phyloP scores from a whole-genome alignment of 2,113 vertebrate genomes.

The Proteles cristata region DNA sequence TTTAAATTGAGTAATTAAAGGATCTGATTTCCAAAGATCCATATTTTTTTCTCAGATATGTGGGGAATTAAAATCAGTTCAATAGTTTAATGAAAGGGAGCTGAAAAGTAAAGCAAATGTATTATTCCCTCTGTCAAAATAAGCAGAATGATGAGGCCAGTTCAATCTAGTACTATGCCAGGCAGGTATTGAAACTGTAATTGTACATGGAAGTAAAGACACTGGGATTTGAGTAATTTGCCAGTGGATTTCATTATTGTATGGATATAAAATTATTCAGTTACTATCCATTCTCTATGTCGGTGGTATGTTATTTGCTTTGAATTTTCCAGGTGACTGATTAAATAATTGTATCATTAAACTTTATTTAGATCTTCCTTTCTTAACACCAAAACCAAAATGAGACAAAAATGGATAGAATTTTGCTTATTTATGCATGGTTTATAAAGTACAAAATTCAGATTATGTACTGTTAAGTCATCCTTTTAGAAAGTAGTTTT shows the following conservation, averaged over 20 bases:
- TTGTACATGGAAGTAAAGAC: neutral
- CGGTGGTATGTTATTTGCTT: neutral
- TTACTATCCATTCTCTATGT: neutral
- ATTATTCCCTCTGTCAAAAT: neutral
- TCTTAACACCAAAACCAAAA: neutral
- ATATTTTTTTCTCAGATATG: neutral
- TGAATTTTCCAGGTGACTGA: neutral
- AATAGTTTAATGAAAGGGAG: slow-evolving; percentile 5
- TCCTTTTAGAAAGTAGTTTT: neutral
- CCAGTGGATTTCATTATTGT: neutral
- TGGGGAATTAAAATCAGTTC: neutral
- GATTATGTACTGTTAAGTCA: neutral
- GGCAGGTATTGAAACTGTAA: neutral
- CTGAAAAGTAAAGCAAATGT: neutral
- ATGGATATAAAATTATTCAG: neutral
- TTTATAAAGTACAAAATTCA: neutral
- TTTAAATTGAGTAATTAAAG: neutral
- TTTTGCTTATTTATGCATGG: neutral
- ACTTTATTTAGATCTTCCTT: neutral
- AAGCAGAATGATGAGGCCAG: neutral
- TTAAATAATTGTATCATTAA: neutral
- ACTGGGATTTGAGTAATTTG: neutral
- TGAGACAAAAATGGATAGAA: no score
- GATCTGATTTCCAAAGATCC: neutral
- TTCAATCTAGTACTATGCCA: neutral